Evolutionary conservation across 2,888 invertebrate genomes (phyloP).

Genomic region (Rosalia funebris): DNA sequence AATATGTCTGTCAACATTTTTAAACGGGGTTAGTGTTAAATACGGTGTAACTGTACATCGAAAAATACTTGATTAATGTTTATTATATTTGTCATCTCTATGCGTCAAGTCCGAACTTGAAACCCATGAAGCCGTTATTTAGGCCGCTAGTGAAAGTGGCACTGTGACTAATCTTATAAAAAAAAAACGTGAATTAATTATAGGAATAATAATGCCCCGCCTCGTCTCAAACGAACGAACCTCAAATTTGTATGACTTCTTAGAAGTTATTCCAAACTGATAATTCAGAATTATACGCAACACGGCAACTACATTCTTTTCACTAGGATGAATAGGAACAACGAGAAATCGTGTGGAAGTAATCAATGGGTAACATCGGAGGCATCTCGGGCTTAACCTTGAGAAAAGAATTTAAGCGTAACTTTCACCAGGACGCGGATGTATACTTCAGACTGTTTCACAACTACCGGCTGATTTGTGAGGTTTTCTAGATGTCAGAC

Average conservation of each 20-base stretch:
- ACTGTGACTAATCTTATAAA: not conserved
- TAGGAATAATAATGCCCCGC: no score
- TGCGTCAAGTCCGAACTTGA: no score
- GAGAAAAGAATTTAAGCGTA: conserved; percentile 10
- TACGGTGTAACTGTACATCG: no score
- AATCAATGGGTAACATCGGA: conserved; percentile 1
- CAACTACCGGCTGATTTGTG: not conserved
- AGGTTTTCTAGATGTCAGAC: not conserved
- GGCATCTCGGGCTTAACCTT: conserved; percentile 6
- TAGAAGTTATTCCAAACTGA: not conserved
- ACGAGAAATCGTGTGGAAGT: not conserved
- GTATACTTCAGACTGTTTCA: not conserved
- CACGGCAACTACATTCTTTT: not conserved
- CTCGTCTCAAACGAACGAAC: no score
- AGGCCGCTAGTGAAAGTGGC: not conserved
- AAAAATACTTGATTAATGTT: no score
- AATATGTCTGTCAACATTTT: no score
- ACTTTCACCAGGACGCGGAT: conserved; percentile 14
- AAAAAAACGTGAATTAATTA: not conserved
- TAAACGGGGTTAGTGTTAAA: no score
- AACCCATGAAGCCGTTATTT: not conserved
- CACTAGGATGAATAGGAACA: conserved; percentile 6
- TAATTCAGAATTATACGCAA: not conserved
- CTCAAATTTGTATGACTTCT: no score
- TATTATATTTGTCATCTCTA: no score